phyloP scores from a whole-genome alignment of 2,888 invertebrate species.

The Eupithecia tripunctaria region DNA sequence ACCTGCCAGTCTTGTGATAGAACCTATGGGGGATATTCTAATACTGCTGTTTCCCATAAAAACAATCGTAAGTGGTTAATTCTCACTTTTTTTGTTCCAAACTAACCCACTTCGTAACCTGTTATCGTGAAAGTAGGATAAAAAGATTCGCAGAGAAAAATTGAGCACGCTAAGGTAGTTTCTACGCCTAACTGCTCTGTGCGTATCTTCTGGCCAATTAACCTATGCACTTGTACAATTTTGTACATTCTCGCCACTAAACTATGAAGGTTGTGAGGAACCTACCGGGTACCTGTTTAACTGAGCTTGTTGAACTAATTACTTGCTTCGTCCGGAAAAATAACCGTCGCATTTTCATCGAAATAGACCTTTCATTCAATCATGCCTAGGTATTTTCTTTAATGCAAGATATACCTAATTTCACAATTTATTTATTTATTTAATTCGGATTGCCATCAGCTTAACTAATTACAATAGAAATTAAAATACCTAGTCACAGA shows the following conservation, averaged over 20 bases:
- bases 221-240: not conserved
- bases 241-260: not conserved
- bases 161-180: slow-evolving; percentile 26
- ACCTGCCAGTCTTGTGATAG: not conserved
- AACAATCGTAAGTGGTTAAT: not conserved
- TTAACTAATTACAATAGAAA: no score
- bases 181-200: slow-evolving; percentile 8
- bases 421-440: no score
- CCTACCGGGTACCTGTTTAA: not conserved
- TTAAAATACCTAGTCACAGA: no score
- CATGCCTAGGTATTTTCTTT: not conserved
- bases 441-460: no score
- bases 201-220: not conserved
- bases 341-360: not conserved
- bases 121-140: slow-evolving; percentile 55
- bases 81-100: not conserved
- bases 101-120: slow-evolving; percentile 34
- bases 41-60: not conserved
- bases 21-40: not conserved
- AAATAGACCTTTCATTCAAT: no score
- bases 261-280: not conserved
- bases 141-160: slow-evolving; percentile 29
- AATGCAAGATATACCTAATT: not conserved
- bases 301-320: not conserved
- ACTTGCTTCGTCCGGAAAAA: not conserved